phyloP scores from a whole-genome alignment of 2,888 invertebrate genomes.

The Phanerotoma sp. region DNA sequence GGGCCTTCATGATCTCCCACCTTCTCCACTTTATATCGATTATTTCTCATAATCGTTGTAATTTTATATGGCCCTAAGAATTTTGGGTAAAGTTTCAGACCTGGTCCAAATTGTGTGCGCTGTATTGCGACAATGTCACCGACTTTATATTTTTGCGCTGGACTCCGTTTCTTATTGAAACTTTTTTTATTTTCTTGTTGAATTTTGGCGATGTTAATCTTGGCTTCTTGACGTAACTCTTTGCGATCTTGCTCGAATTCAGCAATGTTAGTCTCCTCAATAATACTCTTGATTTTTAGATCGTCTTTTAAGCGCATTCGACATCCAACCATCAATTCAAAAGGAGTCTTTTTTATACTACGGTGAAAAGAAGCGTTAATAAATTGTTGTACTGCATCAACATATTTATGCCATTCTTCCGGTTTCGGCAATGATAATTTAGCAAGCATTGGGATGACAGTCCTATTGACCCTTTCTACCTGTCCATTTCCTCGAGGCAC shows the following conservation, averaged over 20 bases:
- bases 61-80: slow-evolving; percentile 50
- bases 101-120: slow-evolving; percentile 47
- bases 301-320: slow-evolving; percentile 27
- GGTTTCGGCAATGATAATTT: slow-evolving; percentile 22
- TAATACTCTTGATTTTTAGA: slow-evolving; percentile 29
- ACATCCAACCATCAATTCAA: slow-evolving; percentile 24
- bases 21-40: too few species aligned
- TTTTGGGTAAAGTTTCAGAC: slow-evolving; percentile 45
- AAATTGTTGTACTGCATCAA: slow-evolving; percentile 13
- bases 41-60: too few species aligned
- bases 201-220: slow-evolving; percentile 29
- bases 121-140: slow-evolving; percentile 46
- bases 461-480: slow-evolving; percentile 24
- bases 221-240: slow-evolving; percentile 24
- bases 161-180: slow-evolving; percentile 25
- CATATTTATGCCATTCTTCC: slow-evolving; percentile 9
- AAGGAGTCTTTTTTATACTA: slow-evolving; percentile 24
- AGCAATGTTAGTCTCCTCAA: slow-evolving; percentile 27
- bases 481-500: slow-evolving; percentile 26
- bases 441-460: slow-evolving; percentile 19
- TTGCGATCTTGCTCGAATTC: slow-evolving; percentile 28
- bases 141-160: slow-evolving; percentile 28
- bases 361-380: slow-evolving; percentile 19
- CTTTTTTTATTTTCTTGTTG: slow-evolving; percentile 31
- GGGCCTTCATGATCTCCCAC: too few species aligned